Evolutionary conservation across 2,888 invertebrate genomes (phyloP).

Genomic region (Halocaridina rubra): DNA sequence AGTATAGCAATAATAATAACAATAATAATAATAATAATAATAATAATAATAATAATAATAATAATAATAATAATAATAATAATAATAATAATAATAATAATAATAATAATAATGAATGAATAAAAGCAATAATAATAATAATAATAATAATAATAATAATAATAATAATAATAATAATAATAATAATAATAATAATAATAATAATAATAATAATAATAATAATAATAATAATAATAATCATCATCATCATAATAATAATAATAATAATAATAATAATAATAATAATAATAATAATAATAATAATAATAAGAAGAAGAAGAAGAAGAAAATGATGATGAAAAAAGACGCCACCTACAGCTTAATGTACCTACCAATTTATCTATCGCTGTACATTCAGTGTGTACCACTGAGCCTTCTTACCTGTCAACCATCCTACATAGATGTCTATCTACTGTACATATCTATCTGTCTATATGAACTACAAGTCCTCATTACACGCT

Average conservation of each 20-base stretch:
- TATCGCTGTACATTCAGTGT: background rate
- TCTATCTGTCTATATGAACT: too few relatives aligned
- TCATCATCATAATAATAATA: too few relatives aligned
- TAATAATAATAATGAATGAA: too few relatives aligned
- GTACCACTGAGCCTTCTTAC: background rate
- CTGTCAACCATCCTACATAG: too few relatives aligned
- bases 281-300: background rate
- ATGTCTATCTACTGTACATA: too few relatives aligned
- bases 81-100: background rate
- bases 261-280: background rate
- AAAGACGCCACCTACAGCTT: too few relatives aligned
- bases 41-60: background rate
- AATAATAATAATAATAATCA: too few relatives aligned
- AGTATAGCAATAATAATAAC: background rate
- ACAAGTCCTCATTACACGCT: too few relatives aligned
- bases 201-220: background rate
- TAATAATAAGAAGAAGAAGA: too few relatives aligned
- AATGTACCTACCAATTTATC: background rate
- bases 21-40: background rate
- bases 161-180: conserved; percentile 3
- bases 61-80: background rate
- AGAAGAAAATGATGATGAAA: too few relatives aligned
- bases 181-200: background rate
- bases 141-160: background rate
- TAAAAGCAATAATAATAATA: background rate